A percentile compares a stretch with the other conserved stretches of the same genome.
phyloP scores from a whole-genome alignment of 2,888 invertebrate genomes.

The Chaetogeoica ovagalla region DNA sequence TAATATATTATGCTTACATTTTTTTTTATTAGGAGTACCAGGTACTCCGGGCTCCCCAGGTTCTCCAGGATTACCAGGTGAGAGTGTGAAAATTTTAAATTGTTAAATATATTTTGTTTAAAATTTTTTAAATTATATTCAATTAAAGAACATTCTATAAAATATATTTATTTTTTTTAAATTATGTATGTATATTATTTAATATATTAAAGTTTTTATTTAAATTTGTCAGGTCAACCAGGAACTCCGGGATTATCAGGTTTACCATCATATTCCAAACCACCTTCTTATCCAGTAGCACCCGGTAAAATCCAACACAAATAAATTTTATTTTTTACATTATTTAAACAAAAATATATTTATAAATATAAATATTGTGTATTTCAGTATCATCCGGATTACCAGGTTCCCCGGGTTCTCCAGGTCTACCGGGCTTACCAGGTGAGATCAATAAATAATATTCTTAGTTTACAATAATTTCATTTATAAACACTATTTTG shows the following conservation, averaged over 20 bases:
- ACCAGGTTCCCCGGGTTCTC: conserved; percentile 49
- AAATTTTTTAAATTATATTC: not conserved
- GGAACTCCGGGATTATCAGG: conserved; percentile 56
- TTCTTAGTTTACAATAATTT: not conserved
- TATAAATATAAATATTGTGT: not conserved
- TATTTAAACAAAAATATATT: not conserved
- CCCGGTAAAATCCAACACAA: not conserved
- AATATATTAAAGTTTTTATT: not conserved
- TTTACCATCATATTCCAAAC: not conserved
- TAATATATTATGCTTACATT: not conserved
- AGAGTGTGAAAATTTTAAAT: no score
- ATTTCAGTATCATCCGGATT: conserved; percentile 41
- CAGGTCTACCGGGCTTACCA: conserved; percentile 55
- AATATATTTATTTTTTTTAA: not conserved
- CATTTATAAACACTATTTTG: no score
- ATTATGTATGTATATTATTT: no score
- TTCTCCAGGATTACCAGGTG: conserved; percentile 55
- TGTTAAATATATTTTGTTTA: not conserved
- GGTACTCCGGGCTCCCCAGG: conserved; percentile 50
- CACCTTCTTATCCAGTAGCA: conserved; percentile 6
- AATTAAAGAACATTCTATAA: not conserved
- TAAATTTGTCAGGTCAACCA: conserved; percentile 55
- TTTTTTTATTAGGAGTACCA: conserved; percentile 34
- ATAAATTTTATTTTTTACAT: not conserved
- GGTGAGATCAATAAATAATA: conserved; percentile 51